Evolutionary conservation across 2,888 invertebrate species (phyloP), one percentile per base, ranked within the genome.

Genomic region (Caenorhabditis sulstoni): DNA sequence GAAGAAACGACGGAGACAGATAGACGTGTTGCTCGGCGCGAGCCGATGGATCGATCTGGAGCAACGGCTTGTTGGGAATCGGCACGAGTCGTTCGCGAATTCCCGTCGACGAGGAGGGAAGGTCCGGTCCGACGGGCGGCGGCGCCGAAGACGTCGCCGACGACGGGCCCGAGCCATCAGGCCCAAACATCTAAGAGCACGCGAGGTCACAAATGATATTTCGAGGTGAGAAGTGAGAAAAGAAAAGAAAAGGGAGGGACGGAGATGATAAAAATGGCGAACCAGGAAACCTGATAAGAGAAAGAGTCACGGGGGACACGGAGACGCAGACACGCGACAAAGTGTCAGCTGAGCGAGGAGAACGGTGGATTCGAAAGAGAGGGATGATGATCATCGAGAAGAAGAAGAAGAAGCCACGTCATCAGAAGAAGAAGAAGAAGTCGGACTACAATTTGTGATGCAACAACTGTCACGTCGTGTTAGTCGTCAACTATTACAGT

Each of bases 21-120:
- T 74, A 77, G 22, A 85, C 83, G 8, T 70, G 64, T n/a, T 79
- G 73, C n/a, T 76, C 53, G 11, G 85, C 85, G 50, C 85, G 50
- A 4, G 83, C 83, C 16, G 70, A 67, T 4, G 84, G 81, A 52
- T 86, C 86, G 50, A 86, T 86, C 22, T 81, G 81, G 16, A 86
- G 65, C 3, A 68, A 49, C 3, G 86, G 86, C 64, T 85, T 85
- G 64, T 86, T 86, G 16, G 85, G 84, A 39, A 86, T 83, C n/a
- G 77, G 81, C 29, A 86, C 66, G 20, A 78, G 49, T 18, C 58
- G 49, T 16, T 67, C 66, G 14, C 70, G 39, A 14, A 66, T 45
- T 12, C 12, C 12, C 12, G 57, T 39, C 5, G 39, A 45, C 1
- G 61, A 29, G 4, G 29, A 29, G 3, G 29, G 7, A 29, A 5